A percentile compares a stretch with the other conserved stretches of the same genome.
These are phyloP conservation scores for Oceanites oceanicus DNA, from an alignment of 2,113 vertebrate species.

Conservation along the genomic window DNA sequence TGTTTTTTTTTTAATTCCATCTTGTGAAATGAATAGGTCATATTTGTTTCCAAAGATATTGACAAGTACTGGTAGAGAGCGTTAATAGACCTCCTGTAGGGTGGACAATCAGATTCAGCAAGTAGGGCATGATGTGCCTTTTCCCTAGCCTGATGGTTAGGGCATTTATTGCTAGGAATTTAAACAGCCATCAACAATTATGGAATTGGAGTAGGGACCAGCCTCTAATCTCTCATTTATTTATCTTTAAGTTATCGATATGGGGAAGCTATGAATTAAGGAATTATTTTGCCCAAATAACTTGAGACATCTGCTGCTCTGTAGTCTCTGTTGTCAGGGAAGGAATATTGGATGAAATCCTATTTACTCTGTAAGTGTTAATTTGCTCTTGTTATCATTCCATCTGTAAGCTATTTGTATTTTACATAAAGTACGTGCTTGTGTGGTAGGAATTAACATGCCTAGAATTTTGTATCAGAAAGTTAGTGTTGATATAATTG, in stretches of 20 bases:
- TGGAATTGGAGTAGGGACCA: neutral
- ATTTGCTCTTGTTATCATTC: conserved; percentile 10
- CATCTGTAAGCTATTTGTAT: conserved; percentile 16
- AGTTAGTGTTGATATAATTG: neutral
- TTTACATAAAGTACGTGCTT: neutral
- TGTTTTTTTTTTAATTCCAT: neutral
- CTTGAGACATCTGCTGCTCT: neutral
- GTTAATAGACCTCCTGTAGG: neutral
- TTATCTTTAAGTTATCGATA: neutral
- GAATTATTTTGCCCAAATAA: neutral
- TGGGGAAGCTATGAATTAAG: neutral
- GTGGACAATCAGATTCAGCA: neutral
- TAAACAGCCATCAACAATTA: neutral
- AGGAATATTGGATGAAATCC: conserved; percentile 21
- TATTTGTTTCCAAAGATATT: neutral
- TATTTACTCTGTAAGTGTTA: conserved; percentile 14
- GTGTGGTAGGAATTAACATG: neutral
- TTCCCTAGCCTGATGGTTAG: neutral
- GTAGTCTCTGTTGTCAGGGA: neutral
- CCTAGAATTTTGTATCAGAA: neutral
- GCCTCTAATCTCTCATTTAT: neutral
- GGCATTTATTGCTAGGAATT: neutral
- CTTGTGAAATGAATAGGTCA: neutral
- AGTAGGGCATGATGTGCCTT: neutral
- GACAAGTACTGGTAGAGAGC: neutral